Conservation (phyloP, 1,140 invertebrate genomes). For the Aphaenogaster floridana region DNA sequence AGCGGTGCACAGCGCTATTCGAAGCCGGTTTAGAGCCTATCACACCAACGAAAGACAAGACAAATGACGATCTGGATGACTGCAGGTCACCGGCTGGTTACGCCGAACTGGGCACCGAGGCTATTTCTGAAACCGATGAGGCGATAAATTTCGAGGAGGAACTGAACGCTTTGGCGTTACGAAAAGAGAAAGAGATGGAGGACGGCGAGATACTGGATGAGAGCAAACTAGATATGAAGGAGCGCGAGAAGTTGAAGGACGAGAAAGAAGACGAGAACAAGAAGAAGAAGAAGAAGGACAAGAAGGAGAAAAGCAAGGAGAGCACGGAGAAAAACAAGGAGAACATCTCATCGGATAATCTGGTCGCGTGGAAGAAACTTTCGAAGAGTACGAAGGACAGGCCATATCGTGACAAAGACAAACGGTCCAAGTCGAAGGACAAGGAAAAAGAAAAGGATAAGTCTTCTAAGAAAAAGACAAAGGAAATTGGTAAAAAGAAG, state of each 20-base stretch:
- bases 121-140: conserved; percentile 84
- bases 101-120: conserved; percentile 84
- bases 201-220: conserved; percentile 87
- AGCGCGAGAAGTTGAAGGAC: conserved; percentile 73
- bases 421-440: conserved; percentile 83
- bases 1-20: conserved; percentile 30
- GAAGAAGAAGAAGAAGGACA: conserved; percentile 82
- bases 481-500: conserved; percentile 91
- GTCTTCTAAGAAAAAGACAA: conserved; percentile 90
- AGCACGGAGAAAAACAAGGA: conserved; percentile 88
- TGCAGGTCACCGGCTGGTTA: conserved; percentile 83
- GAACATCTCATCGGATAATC: conserved; percentile 86
- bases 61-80: conserved; percentile 82
- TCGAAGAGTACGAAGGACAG: conserved; percentile 93
- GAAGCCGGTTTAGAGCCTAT: conserved; percentile 83
- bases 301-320: conserved; percentile 85
- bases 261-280: conserved; percentile 83
- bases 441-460: conserved; percentile 87
- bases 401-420: conserved; percentile 92
- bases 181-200: conserved; percentile 79
- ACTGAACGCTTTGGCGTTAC: conserved; percentile 64
- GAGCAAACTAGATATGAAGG: conserved; percentile 73
- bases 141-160: conserved; percentile 85
- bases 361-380: conserved; percentile 92
- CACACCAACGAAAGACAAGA: conserved; percentile 81